Evolutionary conservation across 2,797 vertebrate genomes (phyloP).

Genomic region (Parauchenoglanis ngamensis): DNA sequence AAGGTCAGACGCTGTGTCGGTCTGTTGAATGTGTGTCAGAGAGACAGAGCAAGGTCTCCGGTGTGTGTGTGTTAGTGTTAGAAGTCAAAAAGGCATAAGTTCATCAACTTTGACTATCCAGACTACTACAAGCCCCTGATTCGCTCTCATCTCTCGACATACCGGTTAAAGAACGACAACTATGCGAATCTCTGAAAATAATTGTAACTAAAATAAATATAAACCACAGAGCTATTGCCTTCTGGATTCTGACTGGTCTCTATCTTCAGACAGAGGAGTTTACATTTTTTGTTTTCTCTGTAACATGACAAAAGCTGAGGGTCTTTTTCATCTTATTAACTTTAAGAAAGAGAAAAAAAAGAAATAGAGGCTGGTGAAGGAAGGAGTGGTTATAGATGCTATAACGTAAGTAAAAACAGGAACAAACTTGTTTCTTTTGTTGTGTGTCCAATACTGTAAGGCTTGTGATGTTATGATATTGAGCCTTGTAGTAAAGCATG

Average conservation of each 20-base stretch:
- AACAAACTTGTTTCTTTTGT: not conserved
- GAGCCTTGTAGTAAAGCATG: constrained; percentile 21
- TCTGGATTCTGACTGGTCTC: not conserved
- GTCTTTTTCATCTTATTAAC: too few relatives aligned
- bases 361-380: not conserved
- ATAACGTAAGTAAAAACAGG: not conserved
- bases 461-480: too few relatives aligned
- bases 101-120: not conserved
- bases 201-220: not conserved
- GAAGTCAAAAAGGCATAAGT: not conserved
- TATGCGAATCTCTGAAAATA: not conserved
- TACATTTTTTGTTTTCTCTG: not conserved
- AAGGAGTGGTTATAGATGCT: not conserved
- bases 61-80: not conserved
- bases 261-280: not conserved
- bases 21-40: not conserved
- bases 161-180: not conserved
- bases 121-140: not conserved
- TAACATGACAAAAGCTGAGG: not conserved
- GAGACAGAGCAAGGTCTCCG: not conserved
- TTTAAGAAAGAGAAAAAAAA: not conserved
- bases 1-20: not conserved
- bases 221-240: not conserved
- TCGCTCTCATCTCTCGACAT: not conserved
- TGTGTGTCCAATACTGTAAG: not conserved